Percentiles rank a stretch among this genome's conserved stretches.
Evolutionary conservation across 2,888 invertebrate species (phyloP).

Genomic region (Endomychus coccineus): DNA sequence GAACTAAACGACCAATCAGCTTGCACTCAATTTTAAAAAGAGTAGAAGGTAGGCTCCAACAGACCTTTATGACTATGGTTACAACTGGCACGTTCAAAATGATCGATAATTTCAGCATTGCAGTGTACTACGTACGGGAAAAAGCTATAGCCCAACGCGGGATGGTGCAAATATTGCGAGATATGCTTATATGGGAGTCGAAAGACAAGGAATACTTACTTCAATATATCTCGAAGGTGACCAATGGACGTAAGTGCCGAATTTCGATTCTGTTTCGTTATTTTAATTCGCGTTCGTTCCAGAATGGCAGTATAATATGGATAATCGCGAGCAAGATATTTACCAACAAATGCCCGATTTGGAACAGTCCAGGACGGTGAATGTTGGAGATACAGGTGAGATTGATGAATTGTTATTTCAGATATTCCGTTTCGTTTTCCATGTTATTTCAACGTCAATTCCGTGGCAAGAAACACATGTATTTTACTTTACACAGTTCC

Average conservation of each 20-base stretch:
- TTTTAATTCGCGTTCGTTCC: conserved; percentile 5
- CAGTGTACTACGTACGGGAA: conserved; percentile 57
- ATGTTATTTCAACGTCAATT: too few species aligned
- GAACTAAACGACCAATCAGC: too few species aligned
- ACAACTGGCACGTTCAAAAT: conserved; percentile 5
- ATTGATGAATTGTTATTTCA: too few species aligned
- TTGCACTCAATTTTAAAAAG: too few species aligned
- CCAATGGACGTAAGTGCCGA: conserved; percentile 50
- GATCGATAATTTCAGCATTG: background rate
- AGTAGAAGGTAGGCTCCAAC: too few species aligned
- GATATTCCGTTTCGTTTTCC: too few species aligned
- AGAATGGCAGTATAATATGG: conserved; percentile 12
- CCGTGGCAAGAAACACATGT: too few species aligned
- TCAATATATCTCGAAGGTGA: conserved; percentile 52
- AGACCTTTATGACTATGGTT: background rate
- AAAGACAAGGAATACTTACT: conserved; percentile 65
- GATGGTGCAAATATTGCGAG: conserved; percentile 54
- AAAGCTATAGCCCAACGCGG: conserved; percentile 53
- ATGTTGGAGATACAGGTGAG: conserved; percentile 3
- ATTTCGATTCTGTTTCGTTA: background rate
- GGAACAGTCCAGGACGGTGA: background rate
- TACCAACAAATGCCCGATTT: conserved; percentile 5
- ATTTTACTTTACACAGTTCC: too few species aligned
- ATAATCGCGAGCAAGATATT: conserved; percentile 4
- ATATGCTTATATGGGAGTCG: conserved; percentile 58